These are phyloP conservation scores for Puntigrus tetrazona DNA, from an alignment of 2,113 vertebrate genomes.

Conservation along the genomic window DNA sequence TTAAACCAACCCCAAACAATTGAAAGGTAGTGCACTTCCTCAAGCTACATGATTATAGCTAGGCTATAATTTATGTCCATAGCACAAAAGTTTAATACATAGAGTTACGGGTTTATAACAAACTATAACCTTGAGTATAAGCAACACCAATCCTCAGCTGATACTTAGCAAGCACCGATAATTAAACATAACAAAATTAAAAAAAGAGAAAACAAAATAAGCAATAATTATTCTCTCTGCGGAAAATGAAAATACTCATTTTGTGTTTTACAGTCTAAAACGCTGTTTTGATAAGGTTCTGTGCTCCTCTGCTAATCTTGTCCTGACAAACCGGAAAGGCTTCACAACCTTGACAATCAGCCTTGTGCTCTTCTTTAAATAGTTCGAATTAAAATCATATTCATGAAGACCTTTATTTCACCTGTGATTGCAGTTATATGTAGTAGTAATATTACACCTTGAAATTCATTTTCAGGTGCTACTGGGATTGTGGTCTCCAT, in stretches of 20 bases:
- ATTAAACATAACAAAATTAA: background rate
- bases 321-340: background rate
- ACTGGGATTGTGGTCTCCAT: background rate
- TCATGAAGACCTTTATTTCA: background rate
- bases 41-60: background rate
- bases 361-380: background rate
- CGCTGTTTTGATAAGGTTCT: background rate
- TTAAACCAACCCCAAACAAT: background rate
- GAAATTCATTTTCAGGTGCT: background rate
- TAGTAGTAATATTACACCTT: background rate
- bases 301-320: background rate
- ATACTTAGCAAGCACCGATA: background rate
- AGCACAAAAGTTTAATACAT: background rate
- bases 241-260: background rate
- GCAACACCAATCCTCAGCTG: background rate
- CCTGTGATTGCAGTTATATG: background rate
- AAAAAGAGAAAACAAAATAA: background rate
- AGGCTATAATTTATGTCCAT: background rate
- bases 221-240: background rate
- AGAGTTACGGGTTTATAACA: slow-evolving; percentile 5
- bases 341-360: background rate
- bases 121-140: background rate
- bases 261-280: background rate
- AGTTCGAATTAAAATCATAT: background rate
- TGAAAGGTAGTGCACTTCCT: background rate